Conservation (phyloP, 1,140 invertebrate species). For the Euschistus heros region DNA sequence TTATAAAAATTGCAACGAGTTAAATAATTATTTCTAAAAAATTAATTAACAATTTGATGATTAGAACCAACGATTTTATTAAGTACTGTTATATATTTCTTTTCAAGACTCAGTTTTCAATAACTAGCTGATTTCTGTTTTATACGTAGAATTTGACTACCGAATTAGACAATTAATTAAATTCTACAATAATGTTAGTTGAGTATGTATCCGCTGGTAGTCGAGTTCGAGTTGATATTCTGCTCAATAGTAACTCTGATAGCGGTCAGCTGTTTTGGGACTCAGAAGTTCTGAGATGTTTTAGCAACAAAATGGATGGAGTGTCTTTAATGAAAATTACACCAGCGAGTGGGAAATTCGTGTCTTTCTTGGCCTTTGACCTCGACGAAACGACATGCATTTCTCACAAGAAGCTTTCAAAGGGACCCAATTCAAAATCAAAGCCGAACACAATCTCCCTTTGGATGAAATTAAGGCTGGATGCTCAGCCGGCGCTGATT, state of each 20-base stretch:
- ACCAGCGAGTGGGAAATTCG: background rate
- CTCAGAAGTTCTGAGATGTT: conserved; percentile 14
- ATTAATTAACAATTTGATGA: too few species aligned
- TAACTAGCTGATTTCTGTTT: too few species aligned
- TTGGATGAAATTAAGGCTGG: background rate
- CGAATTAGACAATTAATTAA: too few species aligned
- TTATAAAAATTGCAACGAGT: too few species aligned
- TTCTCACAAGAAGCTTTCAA: conserved; percentile 11
- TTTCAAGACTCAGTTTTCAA: too few species aligned
- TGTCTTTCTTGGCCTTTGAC: background rate
- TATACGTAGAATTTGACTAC: too few species aligned
- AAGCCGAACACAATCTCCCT: background rate
- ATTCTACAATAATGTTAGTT: too few species aligned
- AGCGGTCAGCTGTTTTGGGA: background rate
- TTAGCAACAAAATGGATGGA: conserved; percentile 9
- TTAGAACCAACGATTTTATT: too few species aligned
- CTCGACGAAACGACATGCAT: conserved; percentile 6
- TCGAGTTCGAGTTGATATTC: background rate
- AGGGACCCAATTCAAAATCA: conserved; percentile 9
- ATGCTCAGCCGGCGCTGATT: background rate
- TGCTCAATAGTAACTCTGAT: conserved; percentile 5
- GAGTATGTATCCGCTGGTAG: too few species aligned
- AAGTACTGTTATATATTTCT: too few species aligned
- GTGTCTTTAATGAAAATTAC: background rate
- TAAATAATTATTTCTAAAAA: too few species aligned